Evolutionary conservation across 2,797 vertebrate genomes (phyloP), one percentile per base, ranked within the genome.

Genomic region (Balearica regulorum): DNA sequence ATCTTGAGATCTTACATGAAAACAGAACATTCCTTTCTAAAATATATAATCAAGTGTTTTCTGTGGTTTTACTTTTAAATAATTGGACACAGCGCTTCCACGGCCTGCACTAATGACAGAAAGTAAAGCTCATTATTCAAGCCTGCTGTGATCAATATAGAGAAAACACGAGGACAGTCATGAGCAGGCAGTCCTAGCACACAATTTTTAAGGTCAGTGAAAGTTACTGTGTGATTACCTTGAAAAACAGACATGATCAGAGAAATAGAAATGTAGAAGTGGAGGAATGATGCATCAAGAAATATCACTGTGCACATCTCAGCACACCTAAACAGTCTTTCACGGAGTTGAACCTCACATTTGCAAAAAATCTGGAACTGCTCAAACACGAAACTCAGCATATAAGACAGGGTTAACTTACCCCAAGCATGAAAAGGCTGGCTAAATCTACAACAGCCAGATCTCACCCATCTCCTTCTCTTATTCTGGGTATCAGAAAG

Each of bases 401-500:
- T 48, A 81, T 68, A 88, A 92, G 89, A 53, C 43, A 83, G 33
- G 57, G 65, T 49, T 85, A 91, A 78, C 49, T 80, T 86, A 96
- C 89, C 69, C 16, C 18, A 71, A 72, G 54, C 65, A 81, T 60
- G 31, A 81, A 94, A 91, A 94, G 55, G 35, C 43, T 92, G 72
- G 33, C 21, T 92, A 87, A 87, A 93, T 83, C 82, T 85, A 31
- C 69, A 85, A 21, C 62, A 95, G 76, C 33, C 58, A 83, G 44
- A 83, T 90, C 90, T 96, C 79, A 93, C 58, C 79, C 81, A 81
- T 53, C 54, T 75, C 92, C 64, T 83, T 87, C 78, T 80, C 61
- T 55, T 76, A 51, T n/a, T 92, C 72, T 53, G 48, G 22, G 33
- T 95, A 93, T 82, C 84, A 93, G 69, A 94, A 96, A 96, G 95